phyloP scores from a whole-genome alignment of 2,113 vertebrate species.

The Bufo gargarizans region DNA sequence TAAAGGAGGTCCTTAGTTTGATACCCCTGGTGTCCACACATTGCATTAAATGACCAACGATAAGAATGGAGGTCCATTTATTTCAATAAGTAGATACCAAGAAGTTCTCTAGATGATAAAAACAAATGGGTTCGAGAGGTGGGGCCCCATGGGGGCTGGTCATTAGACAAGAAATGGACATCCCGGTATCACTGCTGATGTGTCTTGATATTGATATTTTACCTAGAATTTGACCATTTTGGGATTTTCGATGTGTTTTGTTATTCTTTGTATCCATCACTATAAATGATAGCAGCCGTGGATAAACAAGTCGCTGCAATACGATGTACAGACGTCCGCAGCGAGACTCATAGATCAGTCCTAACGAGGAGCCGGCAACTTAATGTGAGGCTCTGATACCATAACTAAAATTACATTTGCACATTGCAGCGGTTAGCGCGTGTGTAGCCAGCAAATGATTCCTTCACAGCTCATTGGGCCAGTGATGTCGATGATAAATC shows the following conservation, averaged over 20 bases:
- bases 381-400: not conserved
- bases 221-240: not conserved
- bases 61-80: no score
- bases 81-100: no score
- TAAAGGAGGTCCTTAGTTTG: no score
- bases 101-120: no score
- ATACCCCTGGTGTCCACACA: no score
- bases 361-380: not conserved
- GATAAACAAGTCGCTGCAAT: not conserved
- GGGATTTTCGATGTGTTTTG: not conserved
- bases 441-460: not conserved
- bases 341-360: not conserved
- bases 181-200: not conserved
- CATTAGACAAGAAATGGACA: not conserved
- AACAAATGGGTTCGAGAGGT: no score
- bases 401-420: conserved; percentile 22
- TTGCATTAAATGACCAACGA: no score
- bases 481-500: conserved; percentile 17
- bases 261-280: not conserved
- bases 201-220: not conserved
- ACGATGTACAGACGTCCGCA: not conserved
- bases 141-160: not conserved
- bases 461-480: conserved; percentile 21
- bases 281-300: not conserved
- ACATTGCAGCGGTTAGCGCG: not conserved